A percentile compares a stretch with the other conserved stretches of the same genome.
Evolutionary conservation across 2,113 vertebrate species (phyloP).

Genomic region (Perccottus glenii): DNA sequence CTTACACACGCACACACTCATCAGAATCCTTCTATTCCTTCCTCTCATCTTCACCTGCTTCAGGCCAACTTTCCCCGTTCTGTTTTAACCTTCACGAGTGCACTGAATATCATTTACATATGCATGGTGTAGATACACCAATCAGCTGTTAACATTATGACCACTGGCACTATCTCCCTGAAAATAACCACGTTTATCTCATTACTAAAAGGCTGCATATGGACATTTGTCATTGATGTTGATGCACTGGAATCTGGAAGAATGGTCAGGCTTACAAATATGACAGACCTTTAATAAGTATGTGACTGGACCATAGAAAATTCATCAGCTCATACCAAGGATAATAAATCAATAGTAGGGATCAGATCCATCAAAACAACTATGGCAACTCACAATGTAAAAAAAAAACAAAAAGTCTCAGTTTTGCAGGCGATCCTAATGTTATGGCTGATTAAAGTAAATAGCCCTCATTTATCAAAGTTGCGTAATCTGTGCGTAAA

Average conservation of each 20-base stretch:
- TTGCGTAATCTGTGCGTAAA: no score
- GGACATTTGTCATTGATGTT: background rate
- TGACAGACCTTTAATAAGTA: no score
- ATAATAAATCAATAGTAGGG: no score
- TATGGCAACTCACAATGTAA: no score
- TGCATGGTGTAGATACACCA: background rate
- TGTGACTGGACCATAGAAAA: no score
- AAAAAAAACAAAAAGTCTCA: no score
- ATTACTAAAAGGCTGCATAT: background rate
- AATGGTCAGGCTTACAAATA: no score
- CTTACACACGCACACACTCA: background rate
- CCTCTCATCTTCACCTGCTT: conserved; percentile 32
- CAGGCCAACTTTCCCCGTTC: conserved; percentile 26
- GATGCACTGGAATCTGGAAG: background rate
- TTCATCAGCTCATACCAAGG: no score
- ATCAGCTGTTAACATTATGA: background rate
- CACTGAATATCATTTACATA: background rate
- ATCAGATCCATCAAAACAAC: no score
- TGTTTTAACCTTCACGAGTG: background rate
- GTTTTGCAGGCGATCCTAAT: no score
- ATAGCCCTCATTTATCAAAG: no score
- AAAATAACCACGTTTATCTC: background rate
- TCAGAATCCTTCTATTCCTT: conserved; percentile 3
- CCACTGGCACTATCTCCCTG: background rate
- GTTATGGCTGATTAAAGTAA: no score